phyloP scores from a whole-genome alignment of 2,797 vertebrate species.

The Clarias platycephalus region DNA sequence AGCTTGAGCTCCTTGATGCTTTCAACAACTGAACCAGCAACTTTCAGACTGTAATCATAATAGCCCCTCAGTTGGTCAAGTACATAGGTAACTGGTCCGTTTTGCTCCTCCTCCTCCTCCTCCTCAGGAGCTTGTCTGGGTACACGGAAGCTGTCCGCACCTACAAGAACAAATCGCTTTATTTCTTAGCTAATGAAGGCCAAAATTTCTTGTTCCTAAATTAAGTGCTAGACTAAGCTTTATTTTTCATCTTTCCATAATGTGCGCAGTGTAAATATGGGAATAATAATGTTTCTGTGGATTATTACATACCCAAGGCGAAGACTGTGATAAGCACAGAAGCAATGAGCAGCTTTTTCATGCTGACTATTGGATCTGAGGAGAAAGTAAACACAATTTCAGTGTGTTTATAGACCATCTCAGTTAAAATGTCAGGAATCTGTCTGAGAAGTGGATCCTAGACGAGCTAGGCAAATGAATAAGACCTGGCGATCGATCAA shows the following conservation, averaged over 20 bases:
- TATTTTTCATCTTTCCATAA: neutral
- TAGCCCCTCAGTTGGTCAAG: slow-evolving; percentile 60
- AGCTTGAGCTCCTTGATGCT: slow-evolving; percentile 66
- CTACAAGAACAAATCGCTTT: slow-evolving; percentile 52
- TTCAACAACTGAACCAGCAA: slow-evolving; percentile 61
- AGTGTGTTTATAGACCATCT: neutral
- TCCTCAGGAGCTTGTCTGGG: slow-evolving; percentile 54
- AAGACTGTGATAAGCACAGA: slow-evolving; percentile 69
- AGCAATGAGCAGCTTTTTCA: slow-evolving; percentile 72
- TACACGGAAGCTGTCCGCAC: slow-evolving; percentile 71
- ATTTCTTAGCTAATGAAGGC: slow-evolving; percentile 18
- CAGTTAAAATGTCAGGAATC: neutral
- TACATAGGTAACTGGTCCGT: slow-evolving; percentile 62
- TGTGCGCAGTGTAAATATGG: neutral
- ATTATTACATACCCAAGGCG: slow-evolving; percentile 67
- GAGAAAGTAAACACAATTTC: slow-evolving; percentile 23
- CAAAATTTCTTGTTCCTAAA: neutral
- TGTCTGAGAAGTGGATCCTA: neutral
- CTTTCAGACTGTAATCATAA: slow-evolving; percentile 59
- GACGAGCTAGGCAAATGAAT: neutral
- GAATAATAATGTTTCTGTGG: neutral
- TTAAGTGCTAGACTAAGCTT: neutral
- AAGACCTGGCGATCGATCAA: neutral
- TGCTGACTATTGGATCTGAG: slow-evolving; percentile 61
- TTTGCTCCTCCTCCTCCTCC: slow-evolving; percentile 47